These are phyloP conservation scores for Anhinga rufa DNA, from an alignment of 2,113 vertebrate genomes.

Conservation along the genomic window DNA sequence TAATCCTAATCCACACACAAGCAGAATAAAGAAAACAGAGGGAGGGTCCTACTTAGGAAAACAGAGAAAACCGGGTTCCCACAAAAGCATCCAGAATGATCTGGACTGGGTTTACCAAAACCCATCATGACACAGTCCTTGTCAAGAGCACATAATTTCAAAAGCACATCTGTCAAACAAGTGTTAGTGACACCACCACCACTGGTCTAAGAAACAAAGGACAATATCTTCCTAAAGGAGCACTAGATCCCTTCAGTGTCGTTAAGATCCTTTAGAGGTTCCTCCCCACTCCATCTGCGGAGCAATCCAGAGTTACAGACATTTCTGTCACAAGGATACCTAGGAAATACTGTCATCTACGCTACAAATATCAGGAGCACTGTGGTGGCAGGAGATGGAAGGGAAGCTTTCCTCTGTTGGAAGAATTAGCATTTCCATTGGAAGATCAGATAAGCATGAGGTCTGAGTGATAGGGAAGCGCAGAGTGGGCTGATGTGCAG, in stretches of 20 bases:
- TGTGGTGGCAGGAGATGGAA: background rate
- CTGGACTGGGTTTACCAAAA: background rate
- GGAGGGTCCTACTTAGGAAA: background rate
- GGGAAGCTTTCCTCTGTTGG: background rate
- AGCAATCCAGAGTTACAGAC: background rate
- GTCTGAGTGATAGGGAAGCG: background rate
- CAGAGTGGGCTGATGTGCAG: background rate
- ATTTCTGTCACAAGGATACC: background rate
- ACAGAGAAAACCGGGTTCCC: background rate
- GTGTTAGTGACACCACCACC: background rate
- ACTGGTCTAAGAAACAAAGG: background rate
- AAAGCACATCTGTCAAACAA: background rate
- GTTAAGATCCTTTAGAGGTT: background rate
- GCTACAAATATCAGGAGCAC: background rate
- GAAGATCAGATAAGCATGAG: background rate
- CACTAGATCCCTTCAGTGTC: background rate
- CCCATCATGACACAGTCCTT: background rate
- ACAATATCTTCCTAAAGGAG: background rate
- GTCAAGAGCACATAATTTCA: background rate
- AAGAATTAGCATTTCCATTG: background rate
- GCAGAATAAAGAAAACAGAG: background rate
- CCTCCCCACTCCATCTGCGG: background rate
- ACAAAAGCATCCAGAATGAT: background rate
- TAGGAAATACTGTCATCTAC: background rate
- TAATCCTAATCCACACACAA: background rate